These are phyloP conservation scores for Drosophila baimaii DNA, from an alignment of 1,140 invertebrate species.

Conservation along the genomic window DNA sequence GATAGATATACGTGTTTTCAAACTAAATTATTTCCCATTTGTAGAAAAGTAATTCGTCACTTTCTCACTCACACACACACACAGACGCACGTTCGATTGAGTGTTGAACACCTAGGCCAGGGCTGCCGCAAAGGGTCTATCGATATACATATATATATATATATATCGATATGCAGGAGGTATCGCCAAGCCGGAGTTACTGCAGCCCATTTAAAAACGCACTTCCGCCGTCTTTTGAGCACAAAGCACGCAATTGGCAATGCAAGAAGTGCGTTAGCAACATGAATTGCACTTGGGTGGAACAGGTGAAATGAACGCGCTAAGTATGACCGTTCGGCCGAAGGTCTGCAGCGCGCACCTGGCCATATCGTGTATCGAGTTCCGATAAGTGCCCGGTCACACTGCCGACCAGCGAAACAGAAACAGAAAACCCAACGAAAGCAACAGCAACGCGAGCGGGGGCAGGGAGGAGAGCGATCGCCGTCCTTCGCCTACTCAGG, in stretches of 20 bases:
- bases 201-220: constrained; percentile 3
- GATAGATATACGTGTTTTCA: constrained; percentile 72
- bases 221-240: neutral
- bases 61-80: constrained; percentile 73
- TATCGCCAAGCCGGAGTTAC: no score
- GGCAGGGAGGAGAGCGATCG: constrained; percentile 42
- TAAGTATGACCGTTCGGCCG: neutral
- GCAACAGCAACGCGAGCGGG: constrained; percentile 36
- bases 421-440: constrained; percentile 33
- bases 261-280: neutral
- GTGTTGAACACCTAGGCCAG: constrained; percentile 22
- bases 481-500: constrained; percentile 36
- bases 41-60: constrained; percentile 84
- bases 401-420: constrained; percentile 21
- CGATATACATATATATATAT: constrained; percentile 14
- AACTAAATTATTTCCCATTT: constrained; percentile 82
- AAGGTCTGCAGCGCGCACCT: constrained; percentile 4
- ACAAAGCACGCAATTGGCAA: neutral
- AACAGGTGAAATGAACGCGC: neutral
- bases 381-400: constrained; percentile 29
- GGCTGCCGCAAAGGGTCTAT: constrained; percentile 1
- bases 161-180: neutral
- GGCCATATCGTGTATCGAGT: constrained; percentile 33
- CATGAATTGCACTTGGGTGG: neutral
- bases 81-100: constrained; percentile 28